These are phyloP conservation scores for Pelosia muscerda DNA, from an alignment of 2,888 invertebrate species.

Conservation along the genomic window DNA sequence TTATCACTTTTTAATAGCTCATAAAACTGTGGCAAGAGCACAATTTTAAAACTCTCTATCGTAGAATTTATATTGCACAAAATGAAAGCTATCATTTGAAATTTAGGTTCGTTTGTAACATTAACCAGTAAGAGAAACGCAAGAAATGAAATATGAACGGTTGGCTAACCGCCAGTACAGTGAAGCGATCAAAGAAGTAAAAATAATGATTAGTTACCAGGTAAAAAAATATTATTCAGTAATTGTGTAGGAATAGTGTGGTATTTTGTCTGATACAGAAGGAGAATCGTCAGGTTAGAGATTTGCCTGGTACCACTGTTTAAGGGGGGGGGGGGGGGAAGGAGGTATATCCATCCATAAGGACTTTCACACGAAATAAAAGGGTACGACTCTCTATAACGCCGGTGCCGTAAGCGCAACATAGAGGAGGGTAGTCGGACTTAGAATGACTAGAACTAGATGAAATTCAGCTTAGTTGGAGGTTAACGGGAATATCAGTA, in stretches of 20 bases:
- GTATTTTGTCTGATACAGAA: background rate
- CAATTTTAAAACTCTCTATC: conserved; percentile 16
- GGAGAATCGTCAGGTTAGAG: background rate
- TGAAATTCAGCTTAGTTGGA: too few species aligned
- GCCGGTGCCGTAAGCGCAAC: too few species aligned
- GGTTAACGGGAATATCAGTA: too few species aligned
- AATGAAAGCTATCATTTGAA: conserved; percentile 34
- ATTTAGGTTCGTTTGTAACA: conserved; percentile 36
- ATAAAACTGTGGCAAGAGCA: conserved; percentile 1
- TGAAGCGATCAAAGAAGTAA: conserved; percentile 17
- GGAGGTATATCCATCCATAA: too few species aligned
- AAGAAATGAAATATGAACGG: conserved; percentile 27
- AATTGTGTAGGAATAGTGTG: background rate
- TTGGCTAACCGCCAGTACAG: conserved; percentile 39
- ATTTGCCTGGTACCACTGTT: too few species aligned
- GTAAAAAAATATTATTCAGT: too few species aligned
- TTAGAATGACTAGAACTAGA: too few species aligned
- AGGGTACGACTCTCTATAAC: too few species aligned
- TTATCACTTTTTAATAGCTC: conserved; percentile 17
- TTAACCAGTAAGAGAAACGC: conserved; percentile 30
- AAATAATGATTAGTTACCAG: too few species aligned
- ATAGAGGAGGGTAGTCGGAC: too few species aligned
- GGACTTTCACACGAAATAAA: too few species aligned
- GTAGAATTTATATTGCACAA: conserved; percentile 9
- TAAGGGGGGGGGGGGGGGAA: too few species aligned